Evolutionary conservation across 2,888 invertebrate genomes (phyloP).

Genomic region (Agelastica alni): DNA sequence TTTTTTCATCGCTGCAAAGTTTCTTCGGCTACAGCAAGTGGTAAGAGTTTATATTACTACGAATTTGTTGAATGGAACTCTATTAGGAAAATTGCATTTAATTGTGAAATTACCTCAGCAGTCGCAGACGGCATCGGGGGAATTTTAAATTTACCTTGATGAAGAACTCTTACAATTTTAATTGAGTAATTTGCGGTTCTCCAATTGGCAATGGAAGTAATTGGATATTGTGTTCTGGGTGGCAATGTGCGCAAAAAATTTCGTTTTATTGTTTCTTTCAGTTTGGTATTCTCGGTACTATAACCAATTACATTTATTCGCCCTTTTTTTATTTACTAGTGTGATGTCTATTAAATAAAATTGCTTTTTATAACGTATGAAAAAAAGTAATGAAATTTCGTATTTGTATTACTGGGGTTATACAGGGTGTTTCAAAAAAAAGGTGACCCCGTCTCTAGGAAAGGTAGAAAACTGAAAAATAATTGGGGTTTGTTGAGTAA

Average conservation of each 20-base stretch:
- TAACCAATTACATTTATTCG: neutral
- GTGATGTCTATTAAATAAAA: no score
- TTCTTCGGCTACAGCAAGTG: neutral
- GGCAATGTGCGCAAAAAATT: slow-evolving; percentile 14
- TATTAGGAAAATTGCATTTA: slow-evolving; percentile 23
- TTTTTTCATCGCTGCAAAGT: no score
- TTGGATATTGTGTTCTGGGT: slow-evolving; percentile 22
- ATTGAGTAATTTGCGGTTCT: slow-evolving; percentile 23
- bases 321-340: neutral
- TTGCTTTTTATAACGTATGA: no score
- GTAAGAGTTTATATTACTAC: slow-evolving; percentile 1
- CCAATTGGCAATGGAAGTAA: slow-evolving; percentile 12
- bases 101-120: slow-evolving; percentile 20
- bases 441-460: no score
- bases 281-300: neutral
- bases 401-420: no score
- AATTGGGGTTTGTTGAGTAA: no score
- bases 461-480: no score
- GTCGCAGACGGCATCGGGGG: neutral
- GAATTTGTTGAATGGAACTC: slow-evolving; percentile 17
- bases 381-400: no score
- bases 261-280: neutral
- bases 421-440: no score
- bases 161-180: slow-evolving; percentile 24
- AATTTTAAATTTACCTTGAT: slow-evolving; percentile 23